Percentiles rank a stretch among this genome's conserved stretches.
Conservation (phyloP, 1,140 invertebrate species). For the Zaprionus inermis region DNA sequence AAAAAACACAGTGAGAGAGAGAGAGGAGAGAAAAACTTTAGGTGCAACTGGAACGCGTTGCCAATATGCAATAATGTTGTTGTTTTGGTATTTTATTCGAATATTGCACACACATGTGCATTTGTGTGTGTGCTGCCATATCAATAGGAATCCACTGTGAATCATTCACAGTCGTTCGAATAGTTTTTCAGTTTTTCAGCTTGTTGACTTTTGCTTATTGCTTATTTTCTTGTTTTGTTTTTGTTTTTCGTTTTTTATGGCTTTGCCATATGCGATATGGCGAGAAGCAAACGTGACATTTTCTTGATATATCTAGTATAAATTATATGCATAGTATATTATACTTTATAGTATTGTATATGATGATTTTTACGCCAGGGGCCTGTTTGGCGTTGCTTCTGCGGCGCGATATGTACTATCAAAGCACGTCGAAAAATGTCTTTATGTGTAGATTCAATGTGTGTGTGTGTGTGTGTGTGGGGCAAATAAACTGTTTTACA, state of each 20-base stretch:
- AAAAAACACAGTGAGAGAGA: not conserved
- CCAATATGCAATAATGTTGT: not conserved
- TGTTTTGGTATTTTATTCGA: not conserved
- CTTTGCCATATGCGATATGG: not conserved
- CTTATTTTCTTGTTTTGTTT: no score
- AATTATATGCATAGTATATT: not conserved
- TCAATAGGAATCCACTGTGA: constrained; percentile 12
- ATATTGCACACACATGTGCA: not conserved
- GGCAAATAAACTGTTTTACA: constrained; percentile 51
- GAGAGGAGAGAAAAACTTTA: not conserved
- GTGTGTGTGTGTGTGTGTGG: constrained; percentile 14
- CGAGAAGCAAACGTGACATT: no score
- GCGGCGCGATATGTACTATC: constrained; percentile 28
- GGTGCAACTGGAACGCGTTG: constrained; percentile 10
- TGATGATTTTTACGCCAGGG: constrained; percentile 30
- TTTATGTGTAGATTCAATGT: constrained; percentile 22
- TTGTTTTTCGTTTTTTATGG: not conserved
- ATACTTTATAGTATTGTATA: constrained; percentile 1
- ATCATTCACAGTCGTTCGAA: not conserved
- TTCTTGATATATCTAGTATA: not conserved
- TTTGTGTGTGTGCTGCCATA: not conserved
- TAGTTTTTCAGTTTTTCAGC: constrained; percentile 2
- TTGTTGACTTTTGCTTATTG: not conserved
- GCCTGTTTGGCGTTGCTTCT: constrained; percentile 12
- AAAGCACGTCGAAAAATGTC: constrained; percentile 43